These are phyloP conservation scores for Tortrix viridana DNA, from an alignment of 2,888 invertebrate genomes.

Conservation along the genomic window DNA sequence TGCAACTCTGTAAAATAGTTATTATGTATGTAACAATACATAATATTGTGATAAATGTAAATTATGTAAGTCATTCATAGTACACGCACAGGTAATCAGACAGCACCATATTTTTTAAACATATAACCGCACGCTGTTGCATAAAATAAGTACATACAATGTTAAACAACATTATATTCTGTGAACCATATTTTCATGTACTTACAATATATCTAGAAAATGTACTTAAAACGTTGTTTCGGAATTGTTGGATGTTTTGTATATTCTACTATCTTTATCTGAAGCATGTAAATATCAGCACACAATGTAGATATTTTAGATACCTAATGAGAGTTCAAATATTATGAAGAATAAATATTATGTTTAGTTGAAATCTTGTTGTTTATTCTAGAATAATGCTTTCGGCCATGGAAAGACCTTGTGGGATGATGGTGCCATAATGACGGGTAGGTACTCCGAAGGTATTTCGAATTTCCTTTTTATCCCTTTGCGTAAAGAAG, in stretches of 20 bases:
- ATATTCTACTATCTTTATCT: constrained; percentile 74
- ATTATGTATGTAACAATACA: constrained; percentile 24
- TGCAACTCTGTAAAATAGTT: constrained; percentile 13
- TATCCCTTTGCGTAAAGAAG: no score
- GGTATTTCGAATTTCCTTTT: no score
- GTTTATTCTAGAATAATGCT: constrained; percentile 44
- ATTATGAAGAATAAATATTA: constrained; percentile 80
- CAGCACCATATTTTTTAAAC: constrained; percentile 48
- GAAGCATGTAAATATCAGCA: constrained; percentile 79
- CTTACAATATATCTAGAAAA: constrained; percentile 55
- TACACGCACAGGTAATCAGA: constrained; percentile 43
- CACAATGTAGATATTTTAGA: constrained; percentile 81
- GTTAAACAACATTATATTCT: constrained; percentile 49
- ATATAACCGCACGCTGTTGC: constrained; percentile 42
- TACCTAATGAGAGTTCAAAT: constrained; percentile 78
- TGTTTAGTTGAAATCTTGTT: constrained; percentile 73
- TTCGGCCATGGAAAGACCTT: neutral
- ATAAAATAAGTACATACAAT: constrained; percentile 25
- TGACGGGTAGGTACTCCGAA: no score
- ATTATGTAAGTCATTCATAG: constrained; percentile 40
- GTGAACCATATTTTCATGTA: constrained; percentile 62
- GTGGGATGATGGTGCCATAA: no score
- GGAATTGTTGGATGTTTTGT: constrained; percentile 73
- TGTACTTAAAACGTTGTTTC: constrained; percentile 76
- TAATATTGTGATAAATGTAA: constrained; percentile 46